A percentile compares a stretch with the other conserved stretches of the same genome.
phyloP scores from a whole-genome alignment of 2,113 vertebrate species.

The human region DNA sequence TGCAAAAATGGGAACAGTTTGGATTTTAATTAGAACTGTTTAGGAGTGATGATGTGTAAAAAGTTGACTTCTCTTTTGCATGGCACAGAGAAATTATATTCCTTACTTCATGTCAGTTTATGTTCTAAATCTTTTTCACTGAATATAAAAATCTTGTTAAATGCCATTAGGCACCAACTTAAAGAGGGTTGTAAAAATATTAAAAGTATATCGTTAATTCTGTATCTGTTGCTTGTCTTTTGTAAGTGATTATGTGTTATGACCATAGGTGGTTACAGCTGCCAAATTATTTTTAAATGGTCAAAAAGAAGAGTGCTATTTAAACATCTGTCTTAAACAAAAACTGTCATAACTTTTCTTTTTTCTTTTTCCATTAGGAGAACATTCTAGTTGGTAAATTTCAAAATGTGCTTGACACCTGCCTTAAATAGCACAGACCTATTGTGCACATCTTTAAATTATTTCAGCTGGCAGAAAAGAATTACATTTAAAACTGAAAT shows the following conservation, averaged over 20 bases:
- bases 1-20: constrained; percentile 67
- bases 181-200: constrained; percentile 64
- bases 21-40: constrained; percentile 57
- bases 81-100: constrained; percentile 51
- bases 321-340: constrained; percentile 68
- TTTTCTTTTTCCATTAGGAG: constrained; percentile 47
- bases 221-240: constrained; percentile 66
- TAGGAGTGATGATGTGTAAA: constrained; percentile 65
- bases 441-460: constrained; percentile 67
- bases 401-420: constrained; percentile 69
- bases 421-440: constrained; percentile 66
- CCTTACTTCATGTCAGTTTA: constrained; percentile 52
- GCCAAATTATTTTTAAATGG: constrained; percentile 70
- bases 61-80: constrained; percentile 65
- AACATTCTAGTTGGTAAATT: constrained; percentile 67
- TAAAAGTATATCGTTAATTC: constrained; percentile 57
- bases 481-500: constrained; percentile 55
- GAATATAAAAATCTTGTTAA: constrained; percentile 55
- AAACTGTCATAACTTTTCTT: constrained; percentile 16
- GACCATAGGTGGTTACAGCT: constrained; percentile 13
- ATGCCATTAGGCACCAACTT: constrained; percentile 10
- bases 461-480: constrained; percentile 62
- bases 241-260: constrained; percentile 36
- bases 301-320: constrained; percentile 66
- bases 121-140: constrained; percentile 59